Evolutionary conservation across 2,888 invertebrate genomes (phyloP).

Genomic region (Athripsodes cinereus): DNA sequence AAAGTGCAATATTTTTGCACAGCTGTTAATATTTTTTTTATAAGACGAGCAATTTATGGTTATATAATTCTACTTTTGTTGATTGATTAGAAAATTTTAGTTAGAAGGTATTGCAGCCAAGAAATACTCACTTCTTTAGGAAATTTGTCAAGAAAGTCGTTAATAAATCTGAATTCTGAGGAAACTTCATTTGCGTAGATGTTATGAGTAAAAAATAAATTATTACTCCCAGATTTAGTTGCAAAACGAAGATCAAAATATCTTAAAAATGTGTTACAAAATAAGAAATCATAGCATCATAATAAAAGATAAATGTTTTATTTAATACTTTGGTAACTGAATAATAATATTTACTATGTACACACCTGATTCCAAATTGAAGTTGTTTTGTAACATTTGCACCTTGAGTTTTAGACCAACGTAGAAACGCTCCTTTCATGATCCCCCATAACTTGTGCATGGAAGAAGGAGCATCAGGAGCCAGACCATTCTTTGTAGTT

Average conservation of each 20-base stretch:
- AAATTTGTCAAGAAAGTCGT: constrained; percentile 62
- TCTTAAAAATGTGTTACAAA: too few relatives aligned
- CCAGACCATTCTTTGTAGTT: constrained; percentile 55
- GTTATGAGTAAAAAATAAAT: constrained; percentile 73
- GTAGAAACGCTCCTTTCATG: constrained; percentile 61
- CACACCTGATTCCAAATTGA: constrained; percentile 65
- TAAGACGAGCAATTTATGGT: too few relatives aligned
- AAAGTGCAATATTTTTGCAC: too few relatives aligned
- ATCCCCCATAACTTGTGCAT: constrained; percentile 55
- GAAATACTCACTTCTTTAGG: constrained; percentile 66
- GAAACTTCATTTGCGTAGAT: constrained; percentile 67
- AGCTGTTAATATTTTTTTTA: too few relatives aligned
- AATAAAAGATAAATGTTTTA: too few relatives aligned
- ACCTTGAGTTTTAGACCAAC: constrained; percentile 77
- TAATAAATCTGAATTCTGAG: constrained; percentile 56
- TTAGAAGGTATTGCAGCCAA: too few relatives aligned
- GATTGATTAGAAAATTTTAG: too few relatives aligned
- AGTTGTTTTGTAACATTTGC: constrained; percentile 63
- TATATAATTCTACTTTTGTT: too few relatives aligned
- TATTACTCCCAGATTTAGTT: constrained; percentile 50
- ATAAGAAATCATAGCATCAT: too few relatives aligned
- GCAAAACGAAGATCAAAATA: constrained; percentile 78
- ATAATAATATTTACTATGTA: too few relatives aligned
- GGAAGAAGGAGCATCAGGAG: constrained; percentile 67
- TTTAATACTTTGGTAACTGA: too few relatives aligned